These are phyloP conservation scores for Aegithalos caudatus DNA, from an alignment of 2,113 vertebrate species.

Conservation along the genomic window DNA sequence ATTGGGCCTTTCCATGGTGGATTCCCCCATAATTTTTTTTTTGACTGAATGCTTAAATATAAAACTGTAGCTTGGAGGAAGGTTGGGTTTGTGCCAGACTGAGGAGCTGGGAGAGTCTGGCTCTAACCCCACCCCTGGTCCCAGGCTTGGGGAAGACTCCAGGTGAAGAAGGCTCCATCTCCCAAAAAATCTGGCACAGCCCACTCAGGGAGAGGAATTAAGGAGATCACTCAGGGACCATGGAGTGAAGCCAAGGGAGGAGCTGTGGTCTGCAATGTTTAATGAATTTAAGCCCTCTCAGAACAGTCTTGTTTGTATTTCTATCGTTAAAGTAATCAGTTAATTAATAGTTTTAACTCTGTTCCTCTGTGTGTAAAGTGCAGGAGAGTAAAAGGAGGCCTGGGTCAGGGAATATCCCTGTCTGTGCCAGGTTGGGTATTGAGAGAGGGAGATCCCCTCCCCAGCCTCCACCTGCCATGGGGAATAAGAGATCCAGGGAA, in stretches of 20 bases:
- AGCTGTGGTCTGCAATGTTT: background rate
- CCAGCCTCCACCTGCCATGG: background rate
- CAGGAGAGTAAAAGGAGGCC: background rate
- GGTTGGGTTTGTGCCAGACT: background rate
- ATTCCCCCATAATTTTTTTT: fast-evolving
- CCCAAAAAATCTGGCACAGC: background rate
- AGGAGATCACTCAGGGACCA: background rate
- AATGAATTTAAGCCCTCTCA: background rate
- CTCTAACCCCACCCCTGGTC: background rate
- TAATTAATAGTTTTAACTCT: background rate
- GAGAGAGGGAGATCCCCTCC: background rate
- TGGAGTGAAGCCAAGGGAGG: background rate
- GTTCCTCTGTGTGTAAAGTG: background rate
- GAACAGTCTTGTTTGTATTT: background rate
- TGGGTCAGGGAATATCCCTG: background rate
- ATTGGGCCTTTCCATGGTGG: background rate
- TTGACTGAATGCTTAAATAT: background rate
- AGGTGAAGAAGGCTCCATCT: background rate
- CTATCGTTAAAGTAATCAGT: background rate
- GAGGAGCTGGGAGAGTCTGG: background rate
- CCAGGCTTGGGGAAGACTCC: background rate
- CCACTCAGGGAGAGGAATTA: background rate
- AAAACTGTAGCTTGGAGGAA: background rate
- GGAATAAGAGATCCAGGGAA: background rate
- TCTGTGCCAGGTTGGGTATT: fast-evolving